phyloP scores from a whole-genome alignment of 2,113 vertebrate species.

The Bufo gargarizans region DNA sequence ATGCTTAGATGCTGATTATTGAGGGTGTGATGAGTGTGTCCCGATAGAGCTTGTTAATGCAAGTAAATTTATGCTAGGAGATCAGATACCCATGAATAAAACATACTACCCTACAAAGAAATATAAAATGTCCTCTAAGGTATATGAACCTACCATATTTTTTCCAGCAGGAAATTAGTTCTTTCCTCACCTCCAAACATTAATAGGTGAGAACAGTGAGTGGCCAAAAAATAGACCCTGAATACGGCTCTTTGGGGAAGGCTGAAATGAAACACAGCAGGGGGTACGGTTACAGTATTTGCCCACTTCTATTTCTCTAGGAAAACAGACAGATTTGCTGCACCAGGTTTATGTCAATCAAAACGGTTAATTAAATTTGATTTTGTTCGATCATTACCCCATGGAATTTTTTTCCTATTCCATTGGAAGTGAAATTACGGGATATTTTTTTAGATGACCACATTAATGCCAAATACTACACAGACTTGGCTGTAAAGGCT shows the following conservation, averaged over 20 bases:
- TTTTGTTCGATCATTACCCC: conserved; percentile 6
- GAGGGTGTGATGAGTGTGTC: conserved; percentile 37
- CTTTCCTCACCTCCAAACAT: conserved; percentile 43
- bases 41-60: conserved; percentile 44
- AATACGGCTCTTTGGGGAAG: conserved; percentile 38
- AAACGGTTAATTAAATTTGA: conserved; percentile 4
- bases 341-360: conserved; percentile 3
- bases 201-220: conserved; percentile 40
- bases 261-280: conserved; percentile 16
- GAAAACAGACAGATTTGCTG: neutral
- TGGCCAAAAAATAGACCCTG: conserved; percentile 6
- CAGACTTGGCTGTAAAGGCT: neutral
- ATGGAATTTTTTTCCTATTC: neutral
- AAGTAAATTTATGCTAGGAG: conserved; percentile 5
- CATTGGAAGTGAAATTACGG: neutral
- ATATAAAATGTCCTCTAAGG: conserved; percentile 7
- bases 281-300: conserved; percentile 2
- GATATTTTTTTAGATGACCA: neutral
- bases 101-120: neutral
- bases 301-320: neutral
- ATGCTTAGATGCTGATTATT: conserved; percentile 22
- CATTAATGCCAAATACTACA: neutral
- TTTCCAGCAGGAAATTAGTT: conserved; percentile 48
- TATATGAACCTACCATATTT: conserved; percentile 18
- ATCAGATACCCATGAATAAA: conserved; percentile 46